These are phyloP conservation scores for Sitobion miscanthi DNA, from an alignment of 1,140 invertebrate species.

Conservation along the genomic window DNA sequence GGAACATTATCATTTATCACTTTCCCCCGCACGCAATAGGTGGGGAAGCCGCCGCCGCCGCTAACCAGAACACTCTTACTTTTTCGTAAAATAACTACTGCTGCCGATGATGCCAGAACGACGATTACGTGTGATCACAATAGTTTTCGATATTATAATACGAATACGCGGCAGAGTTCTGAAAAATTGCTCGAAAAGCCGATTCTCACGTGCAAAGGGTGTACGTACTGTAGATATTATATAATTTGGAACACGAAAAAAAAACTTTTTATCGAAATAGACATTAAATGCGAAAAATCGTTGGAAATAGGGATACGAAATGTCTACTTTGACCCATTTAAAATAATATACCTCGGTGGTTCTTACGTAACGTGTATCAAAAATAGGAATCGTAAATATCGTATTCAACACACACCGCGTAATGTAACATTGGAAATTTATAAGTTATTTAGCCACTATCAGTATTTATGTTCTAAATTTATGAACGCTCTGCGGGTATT, in stretches of 20 bases:
- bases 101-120: not conserved
- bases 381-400: not conserved
- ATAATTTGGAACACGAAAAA: not conserved
- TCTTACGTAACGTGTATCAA: not conserved
- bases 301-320: not conserved
- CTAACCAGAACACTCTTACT: slow-evolving; percentile 20
- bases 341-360: not conserved
- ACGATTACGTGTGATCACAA: not conserved
- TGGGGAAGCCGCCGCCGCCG: not conserved
- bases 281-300: not conserved
- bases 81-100: not conserved
- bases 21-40: not conserved
- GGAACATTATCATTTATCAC: not conserved
- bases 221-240: not conserved
- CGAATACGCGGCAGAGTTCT: too few relatives aligned
- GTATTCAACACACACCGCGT: not conserved
- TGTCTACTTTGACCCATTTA: not conserved
- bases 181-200: not conserved
- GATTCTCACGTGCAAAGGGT: not conserved
- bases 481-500: not conserved
- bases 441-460: not conserved
- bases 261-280: not conserved
- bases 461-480: not conserved
- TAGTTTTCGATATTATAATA: not conserved
- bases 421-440: not conserved